Conservation (phyloP, 2,797 vertebrate species). For the Hephaestus fuliginosus region DNA sequence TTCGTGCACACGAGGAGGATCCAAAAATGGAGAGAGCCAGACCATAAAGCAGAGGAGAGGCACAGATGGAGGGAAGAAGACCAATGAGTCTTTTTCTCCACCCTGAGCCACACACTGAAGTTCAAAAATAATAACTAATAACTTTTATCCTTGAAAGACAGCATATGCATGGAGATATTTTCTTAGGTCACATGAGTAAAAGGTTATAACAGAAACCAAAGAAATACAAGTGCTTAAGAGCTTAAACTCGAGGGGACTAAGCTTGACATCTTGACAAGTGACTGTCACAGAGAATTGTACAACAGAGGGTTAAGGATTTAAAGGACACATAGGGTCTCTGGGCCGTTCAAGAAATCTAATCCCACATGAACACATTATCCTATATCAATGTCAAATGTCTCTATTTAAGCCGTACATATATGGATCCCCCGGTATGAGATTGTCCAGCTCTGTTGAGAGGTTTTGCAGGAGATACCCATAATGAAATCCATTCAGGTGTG, state of each 20-base stretch:
- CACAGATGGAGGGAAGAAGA: conserved; percentile 17
- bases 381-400: conserved; percentile 1
- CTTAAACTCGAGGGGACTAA: not conserved
- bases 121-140: not conserved
- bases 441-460: conserved; percentile 10
- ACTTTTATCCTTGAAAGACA: not conserved
- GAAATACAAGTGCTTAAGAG: not conserved
- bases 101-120: not conserved
- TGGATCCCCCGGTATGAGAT: not conserved
- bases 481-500: conserved; percentile 54
- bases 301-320: not conserved
- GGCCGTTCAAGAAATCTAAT: not conserved
- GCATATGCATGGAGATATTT: not conserved
- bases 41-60: not conserved
- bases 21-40: conserved; percentile 20
- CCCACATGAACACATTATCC: not conserved
- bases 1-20: conserved; percentile 31
- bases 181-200: not conserved
- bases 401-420: not conserved
- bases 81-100: not conserved
- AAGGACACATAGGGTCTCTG: not conserved
- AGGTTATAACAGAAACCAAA: not conserved
- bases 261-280: not conserved
- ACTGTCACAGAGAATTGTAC: not conserved
- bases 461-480: conserved; percentile 3